phyloP scores from a whole-genome alignment of 2,888 invertebrate genomes.

The Ormia ochracea region DNA sequence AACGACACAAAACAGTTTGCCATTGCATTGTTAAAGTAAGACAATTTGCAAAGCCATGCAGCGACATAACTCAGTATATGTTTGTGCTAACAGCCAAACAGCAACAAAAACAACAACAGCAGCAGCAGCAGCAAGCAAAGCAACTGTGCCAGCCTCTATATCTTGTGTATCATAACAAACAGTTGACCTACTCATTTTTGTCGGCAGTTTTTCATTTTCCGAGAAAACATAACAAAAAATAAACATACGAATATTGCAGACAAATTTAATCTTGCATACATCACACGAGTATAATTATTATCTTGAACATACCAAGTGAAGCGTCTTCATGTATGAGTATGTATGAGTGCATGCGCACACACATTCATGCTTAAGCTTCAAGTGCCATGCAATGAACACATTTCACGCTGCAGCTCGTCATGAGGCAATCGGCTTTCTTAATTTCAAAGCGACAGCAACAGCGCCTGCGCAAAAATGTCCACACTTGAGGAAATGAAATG shows the following conservation, averaged over 20 bases:
- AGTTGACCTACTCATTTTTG: constrained; percentile 55
- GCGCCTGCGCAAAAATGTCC: too few relatives aligned
- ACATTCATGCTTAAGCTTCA: too few relatives aligned
- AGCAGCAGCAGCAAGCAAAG: neutral
- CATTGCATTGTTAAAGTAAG: constrained; percentile 33
- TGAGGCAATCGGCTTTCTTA: too few relatives aligned
- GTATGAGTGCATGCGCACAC: neutral
- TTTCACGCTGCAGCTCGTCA: too few relatives aligned
- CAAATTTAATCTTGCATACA: neutral
- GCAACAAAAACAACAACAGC: too few relatives aligned
- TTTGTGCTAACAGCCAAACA: constrained; percentile 9
- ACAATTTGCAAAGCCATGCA: constrained; percentile 34
- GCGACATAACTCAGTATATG: constrained; percentile 14
- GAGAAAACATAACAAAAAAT: constrained; percentile 44
- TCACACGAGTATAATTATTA: neutral
- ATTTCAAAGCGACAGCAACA: too few relatives aligned
- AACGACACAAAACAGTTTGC: constrained; percentile 21
- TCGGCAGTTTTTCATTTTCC: constrained; percentile 45
- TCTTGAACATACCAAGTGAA: neutral
- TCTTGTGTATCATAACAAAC: neutral
- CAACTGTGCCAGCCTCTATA: neutral
- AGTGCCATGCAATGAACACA: too few relatives aligned
- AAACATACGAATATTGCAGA: constrained; percentile 30
- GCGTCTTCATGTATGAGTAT: neutral
- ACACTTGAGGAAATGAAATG: too few relatives aligned